These are phyloP conservation scores for Pygmarrhopalites habei DNA, from an alignment of 1,140 invertebrate species.

Conservation along the genomic window DNA sequence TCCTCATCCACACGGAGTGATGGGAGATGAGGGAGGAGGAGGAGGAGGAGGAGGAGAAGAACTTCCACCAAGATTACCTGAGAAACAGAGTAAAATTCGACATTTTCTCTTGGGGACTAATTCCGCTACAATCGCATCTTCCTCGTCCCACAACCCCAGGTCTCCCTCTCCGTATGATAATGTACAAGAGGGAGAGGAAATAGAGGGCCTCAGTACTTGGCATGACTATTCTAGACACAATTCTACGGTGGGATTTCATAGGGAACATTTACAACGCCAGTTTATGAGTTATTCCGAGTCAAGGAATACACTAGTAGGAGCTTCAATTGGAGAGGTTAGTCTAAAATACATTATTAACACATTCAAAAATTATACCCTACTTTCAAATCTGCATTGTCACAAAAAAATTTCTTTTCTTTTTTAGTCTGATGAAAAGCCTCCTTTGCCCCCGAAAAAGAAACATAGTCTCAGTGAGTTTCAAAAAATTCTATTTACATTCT, in stretches of 20 bases:
- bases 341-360: too few relatives aligned
- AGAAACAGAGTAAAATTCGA: background rate
- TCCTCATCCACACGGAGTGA: background rate
- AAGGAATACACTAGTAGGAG: slow-evolving; percentile 28
- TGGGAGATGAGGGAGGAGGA: background rate
- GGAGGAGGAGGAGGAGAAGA: background rate
- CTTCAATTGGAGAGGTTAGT: slow-evolving; percentile 1
- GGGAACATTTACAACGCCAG: slow-evolving; percentile 12
- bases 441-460: slow-evolving; percentile 38
- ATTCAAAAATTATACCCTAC: too few relatives aligned
- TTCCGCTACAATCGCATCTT: background rate
- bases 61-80: background rate
- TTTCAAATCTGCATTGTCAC: too few relatives aligned
- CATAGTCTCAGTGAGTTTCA: slow-evolving; percentile 35
- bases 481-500: background rate
- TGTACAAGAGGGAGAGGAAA: slow-evolving; percentile 24
- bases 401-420: too few relatives aligned
- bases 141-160: too few relatives aligned
- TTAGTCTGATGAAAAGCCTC: slow-evolving; percentile 28
- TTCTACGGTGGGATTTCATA: background rate
- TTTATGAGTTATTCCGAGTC: slow-evolving; percentile 36
- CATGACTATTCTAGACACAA: slow-evolving; percentile 4
- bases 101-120: background rate
- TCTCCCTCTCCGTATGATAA: slow-evolving; percentile 38
- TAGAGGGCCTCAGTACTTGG: slow-evolving; percentile 20